Percentiles rank a stretch among this genome's conserved stretches.
Conservation (phyloP, 1,140 invertebrate genomes). For the Meloidogyne floridensis region DNA sequence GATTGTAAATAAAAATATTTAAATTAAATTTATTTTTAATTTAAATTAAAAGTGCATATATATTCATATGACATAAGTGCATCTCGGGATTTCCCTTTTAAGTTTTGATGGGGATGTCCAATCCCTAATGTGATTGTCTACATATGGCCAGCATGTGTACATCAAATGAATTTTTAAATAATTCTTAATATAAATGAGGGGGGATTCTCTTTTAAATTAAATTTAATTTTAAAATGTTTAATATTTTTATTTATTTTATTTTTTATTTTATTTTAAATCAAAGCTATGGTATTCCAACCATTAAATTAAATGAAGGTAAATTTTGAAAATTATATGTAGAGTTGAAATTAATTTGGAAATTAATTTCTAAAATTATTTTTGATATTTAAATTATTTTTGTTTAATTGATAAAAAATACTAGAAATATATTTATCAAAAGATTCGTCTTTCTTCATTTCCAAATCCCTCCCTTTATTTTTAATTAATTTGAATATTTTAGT, state of each 20-base stretch:
- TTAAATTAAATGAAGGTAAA: not conserved
- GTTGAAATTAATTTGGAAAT: too few relatives aligned
- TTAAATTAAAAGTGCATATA: not conserved
- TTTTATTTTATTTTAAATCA: not conserved
- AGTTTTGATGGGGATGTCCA: not conserved
- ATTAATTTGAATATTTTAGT: too few relatives aligned
- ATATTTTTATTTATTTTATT: slow-evolving; percentile 1
- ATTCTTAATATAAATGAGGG: too few relatives aligned
- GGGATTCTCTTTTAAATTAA: not conserved
- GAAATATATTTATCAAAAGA: too few relatives aligned
- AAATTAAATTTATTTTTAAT: not conserved
- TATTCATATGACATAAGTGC: not conserved
- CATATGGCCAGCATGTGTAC: not conserved
- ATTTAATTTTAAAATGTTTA: not conserved
- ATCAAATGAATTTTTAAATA: not conserved
- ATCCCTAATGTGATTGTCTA: not conserved
- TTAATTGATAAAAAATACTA: too few relatives aligned
- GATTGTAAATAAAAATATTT: not conserved
- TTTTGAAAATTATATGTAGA: not conserved
- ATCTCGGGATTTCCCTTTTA: not conserved
- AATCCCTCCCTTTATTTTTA: too few relatives aligned
- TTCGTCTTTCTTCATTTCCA: too few relatives aligned
- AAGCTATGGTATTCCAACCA: not conserved
- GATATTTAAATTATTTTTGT: too few relatives aligned
- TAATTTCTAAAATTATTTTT: too few relatives aligned